Conservation (phyloP, 2,888 invertebrate species). For the Hipparchia semele region DNA sequence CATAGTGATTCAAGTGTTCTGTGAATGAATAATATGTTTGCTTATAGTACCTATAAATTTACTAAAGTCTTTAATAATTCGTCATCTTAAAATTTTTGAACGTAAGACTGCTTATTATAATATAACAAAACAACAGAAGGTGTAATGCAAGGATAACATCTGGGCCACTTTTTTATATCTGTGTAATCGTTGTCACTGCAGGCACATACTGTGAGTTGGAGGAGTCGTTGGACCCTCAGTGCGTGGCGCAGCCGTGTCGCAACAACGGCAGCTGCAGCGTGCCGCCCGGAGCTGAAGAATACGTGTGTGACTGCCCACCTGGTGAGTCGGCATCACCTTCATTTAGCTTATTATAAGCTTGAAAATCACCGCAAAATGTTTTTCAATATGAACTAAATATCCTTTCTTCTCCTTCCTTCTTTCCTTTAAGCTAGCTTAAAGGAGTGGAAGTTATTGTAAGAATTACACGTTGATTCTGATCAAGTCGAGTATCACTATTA, state of each 20-base stretch:
- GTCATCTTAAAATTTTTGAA: too few relatives aligned
- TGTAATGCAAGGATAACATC: neutral
- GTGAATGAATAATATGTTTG: neutral
- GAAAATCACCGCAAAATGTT: too few relatives aligned
- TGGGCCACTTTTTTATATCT: neutral
- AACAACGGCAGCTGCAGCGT: conserved; percentile 91
- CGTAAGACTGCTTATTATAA: too few relatives aligned
- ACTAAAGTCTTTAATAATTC: too few relatives aligned
- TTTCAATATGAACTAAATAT: too few relatives aligned
- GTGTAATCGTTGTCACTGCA: conserved; percentile 45
- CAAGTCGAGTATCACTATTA: too few relatives aligned
- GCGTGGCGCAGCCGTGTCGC: conserved; percentile 89
- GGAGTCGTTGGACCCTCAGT: conserved; percentile 86
- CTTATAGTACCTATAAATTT: neutral
- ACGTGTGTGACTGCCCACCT: conserved; percentile 83
- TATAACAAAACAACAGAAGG: too few relatives aligned
- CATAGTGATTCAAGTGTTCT: neutral
- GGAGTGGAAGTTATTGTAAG: too few relatives aligned
- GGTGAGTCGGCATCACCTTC: conserved; percentile 60
- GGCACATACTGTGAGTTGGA: conserved; percentile 88
- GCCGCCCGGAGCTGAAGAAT: conserved; percentile 78
- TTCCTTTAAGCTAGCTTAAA: too few relatives aligned
- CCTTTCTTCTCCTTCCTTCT: too few relatives aligned
- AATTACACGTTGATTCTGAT: too few relatives aligned
- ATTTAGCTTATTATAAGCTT: neutral